Conservation (phyloP, 2,113 vertebrate species). For the Pomatostomus ruficeps region DNA sequence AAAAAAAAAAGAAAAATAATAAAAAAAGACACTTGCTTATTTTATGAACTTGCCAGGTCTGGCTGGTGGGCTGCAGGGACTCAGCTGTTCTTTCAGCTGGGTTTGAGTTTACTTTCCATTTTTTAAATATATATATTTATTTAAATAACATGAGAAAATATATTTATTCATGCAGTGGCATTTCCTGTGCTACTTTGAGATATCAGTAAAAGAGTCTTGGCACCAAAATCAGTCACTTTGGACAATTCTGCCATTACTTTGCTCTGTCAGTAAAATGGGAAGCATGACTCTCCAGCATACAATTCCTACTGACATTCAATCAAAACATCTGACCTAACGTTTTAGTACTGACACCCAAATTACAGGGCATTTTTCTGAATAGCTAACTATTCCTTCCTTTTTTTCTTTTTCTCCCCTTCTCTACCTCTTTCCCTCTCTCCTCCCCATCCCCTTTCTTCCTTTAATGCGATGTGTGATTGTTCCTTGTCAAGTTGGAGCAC, state of each 20-base stretch:
- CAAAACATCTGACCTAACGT: slow-evolving; percentile 67
- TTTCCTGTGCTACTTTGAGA: slow-evolving; percentile 42
- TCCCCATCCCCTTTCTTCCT: neutral
- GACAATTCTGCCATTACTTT: slow-evolving; percentile 64
- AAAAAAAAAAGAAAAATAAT: neutral
- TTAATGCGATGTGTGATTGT: slow-evolving; percentile 44
- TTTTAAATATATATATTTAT: neutral
- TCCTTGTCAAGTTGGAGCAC: slow-evolving; percentile 54
- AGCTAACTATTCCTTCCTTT: slow-evolving; percentile 12
- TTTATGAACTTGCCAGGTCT: neutral
- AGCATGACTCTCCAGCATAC: neutral
- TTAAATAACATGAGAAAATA: neutral
- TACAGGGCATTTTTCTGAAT: slow-evolving; percentile 46
- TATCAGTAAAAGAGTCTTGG: neutral
- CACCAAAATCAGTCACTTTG: slow-evolving; percentile 44
- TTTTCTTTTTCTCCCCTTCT: neutral
- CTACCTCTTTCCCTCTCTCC: neutral
- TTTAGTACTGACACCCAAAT: slow-evolving; percentile 66
- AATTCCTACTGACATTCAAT: slow-evolving; percentile 57
- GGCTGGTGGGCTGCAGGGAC: neutral
- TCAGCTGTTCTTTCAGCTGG: neutral
- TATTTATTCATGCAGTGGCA: neutral
- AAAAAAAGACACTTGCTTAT: neutral
- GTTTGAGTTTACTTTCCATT: neutral
- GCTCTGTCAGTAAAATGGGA: slow-evolving; percentile 45